A percentile compares a stretch with the other conserved stretches of the same genome.
Conservation (phyloP, 2,888 invertebrate genomes). For the Cremastobaeus sp. region DNA sequence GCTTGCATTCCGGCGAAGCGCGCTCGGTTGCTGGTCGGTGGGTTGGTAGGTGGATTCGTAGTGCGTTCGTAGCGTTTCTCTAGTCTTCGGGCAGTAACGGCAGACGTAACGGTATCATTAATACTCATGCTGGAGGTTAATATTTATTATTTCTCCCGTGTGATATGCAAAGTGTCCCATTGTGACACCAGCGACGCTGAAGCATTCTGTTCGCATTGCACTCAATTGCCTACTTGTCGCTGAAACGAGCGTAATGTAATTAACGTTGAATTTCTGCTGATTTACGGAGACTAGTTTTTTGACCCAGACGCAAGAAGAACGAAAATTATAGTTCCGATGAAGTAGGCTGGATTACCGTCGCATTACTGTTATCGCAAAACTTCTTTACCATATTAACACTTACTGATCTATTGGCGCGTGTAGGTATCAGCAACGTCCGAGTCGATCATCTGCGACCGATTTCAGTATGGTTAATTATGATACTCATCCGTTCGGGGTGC, state of each 20-base stretch:
- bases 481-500: too few species aligned
- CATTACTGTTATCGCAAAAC: constrained; percentile 20
- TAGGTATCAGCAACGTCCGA: constrained; percentile 3
- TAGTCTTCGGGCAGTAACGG: constrained; percentile 77
- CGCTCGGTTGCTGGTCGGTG: constrained; percentile 48
- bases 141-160: constrained; percentile 74
- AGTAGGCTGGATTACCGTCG: constrained; percentile 9
- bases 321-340: constrained; percentile 26
- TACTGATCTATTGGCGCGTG: constrained; percentile 16
- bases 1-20: constrained; percentile 20
- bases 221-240: not conserved
- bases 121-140: constrained; percentile 74
- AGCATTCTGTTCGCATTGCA: not conserved
- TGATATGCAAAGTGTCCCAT: constrained; percentile 54
- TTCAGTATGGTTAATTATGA: constrained; percentile 1
- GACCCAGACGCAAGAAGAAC: constrained; percentile 1
- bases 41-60: constrained; percentile 50
- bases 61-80: constrained; percentile 54
- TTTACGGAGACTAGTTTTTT: not conserved
- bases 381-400: constrained; percentile 13
- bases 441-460: not conserved
- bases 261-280: too few species aligned
- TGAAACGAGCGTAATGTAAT: not conserved
- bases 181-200: constrained; percentile 56
- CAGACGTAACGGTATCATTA: constrained; percentile 74